A percentile compares a stretch with the other conserved stretches of the same genome.
These are phyloP conservation scores for Lasioglossum leucozonium DNA, from an alignment of 2,888 invertebrate species.

Conservation along the genomic window DNA sequence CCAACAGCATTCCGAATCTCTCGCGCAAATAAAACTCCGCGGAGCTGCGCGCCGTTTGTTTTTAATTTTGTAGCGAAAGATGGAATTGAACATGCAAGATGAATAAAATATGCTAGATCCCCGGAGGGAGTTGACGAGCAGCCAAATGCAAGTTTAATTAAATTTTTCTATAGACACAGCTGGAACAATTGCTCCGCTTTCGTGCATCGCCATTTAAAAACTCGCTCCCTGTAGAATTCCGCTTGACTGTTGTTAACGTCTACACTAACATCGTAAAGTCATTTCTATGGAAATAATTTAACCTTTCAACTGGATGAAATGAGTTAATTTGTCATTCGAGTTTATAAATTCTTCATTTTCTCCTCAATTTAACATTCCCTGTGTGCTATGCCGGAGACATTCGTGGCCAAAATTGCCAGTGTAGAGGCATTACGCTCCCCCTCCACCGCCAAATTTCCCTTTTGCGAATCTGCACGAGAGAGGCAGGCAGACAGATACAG, in stretches of 20 bases:
- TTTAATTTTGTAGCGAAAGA: slow-evolving; percentile 45
- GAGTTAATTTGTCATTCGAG: background rate
- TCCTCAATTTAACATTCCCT: background rate
- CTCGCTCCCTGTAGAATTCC: background rate
- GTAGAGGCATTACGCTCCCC: too few relatives aligned
- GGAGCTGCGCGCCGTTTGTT: slow-evolving; percentile 32
- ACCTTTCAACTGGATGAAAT: background rate
- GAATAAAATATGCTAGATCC: slow-evolving; percentile 43
- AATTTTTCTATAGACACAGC: slow-evolving; percentile 25
- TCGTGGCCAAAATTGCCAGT: too few relatives aligned
- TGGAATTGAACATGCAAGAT: slow-evolving; percentile 37
- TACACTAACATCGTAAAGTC: background rate
- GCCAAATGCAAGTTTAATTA: slow-evolving; percentile 52
- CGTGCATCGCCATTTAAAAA: background rate
- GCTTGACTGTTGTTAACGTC: background rate
- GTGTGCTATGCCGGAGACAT: too few relatives aligned
- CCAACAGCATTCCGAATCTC: slow-evolving; percentile 20
- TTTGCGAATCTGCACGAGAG: too few relatives aligned
- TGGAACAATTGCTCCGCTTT: slow-evolving; percentile 15
- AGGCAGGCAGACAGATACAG: too few relatives aligned
- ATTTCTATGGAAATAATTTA: background rate
- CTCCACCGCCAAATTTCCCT: too few relatives aligned
- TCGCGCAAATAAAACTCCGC: slow-evolving; percentile 37
- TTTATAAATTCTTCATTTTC: background rate
- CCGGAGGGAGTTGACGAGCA: slow-evolving; percentile 13